phyloP scores from a whole-genome alignment of 2,797 vertebrate genomes.

The Sebastes kiyomatsui region DNA sequence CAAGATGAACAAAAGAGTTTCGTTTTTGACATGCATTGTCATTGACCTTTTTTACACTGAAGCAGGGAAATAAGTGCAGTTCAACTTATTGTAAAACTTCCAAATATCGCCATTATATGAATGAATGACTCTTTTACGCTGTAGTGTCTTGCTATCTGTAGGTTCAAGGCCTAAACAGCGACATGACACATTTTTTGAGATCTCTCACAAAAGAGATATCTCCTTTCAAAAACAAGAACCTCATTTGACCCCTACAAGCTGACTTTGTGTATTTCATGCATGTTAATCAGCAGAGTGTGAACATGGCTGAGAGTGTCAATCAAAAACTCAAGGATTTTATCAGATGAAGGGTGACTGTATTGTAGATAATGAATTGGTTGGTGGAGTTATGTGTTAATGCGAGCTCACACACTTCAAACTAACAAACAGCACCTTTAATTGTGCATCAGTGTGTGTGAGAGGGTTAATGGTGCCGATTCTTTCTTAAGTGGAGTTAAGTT shows the following conservation, averaged over 20 bases:
- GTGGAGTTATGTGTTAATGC: not conserved
- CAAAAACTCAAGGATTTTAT: conserved; percentile 34
- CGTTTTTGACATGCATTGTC: not conserved
- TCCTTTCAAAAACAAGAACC: not conserved
- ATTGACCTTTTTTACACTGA: not conserved
- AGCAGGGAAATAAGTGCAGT: not conserved
- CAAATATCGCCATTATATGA: not conserved
- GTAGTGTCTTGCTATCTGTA: not conserved
- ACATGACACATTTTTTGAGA: not conserved
- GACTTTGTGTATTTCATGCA: not conserved
- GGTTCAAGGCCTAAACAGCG: not conserved
- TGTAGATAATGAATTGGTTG: conserved; percentile 14
- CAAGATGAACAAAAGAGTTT: not conserved
- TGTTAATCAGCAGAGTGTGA: conserved; percentile 7
- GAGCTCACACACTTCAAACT: not conserved
- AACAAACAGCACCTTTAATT: conserved; percentile 6
- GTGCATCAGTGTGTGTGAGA: not conserved
- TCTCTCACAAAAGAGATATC: not conserved
- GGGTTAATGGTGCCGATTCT: not conserved
- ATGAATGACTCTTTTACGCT: not conserved
- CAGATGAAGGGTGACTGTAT: conserved; percentile 1
- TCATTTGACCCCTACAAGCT: conserved; percentile 7
- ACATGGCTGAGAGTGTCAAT: conserved; percentile 18
- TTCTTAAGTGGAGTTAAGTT: not conserved
- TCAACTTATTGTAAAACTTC: not conserved